Evolutionary conservation across 2,888 invertebrate genomes (phyloP), one percentile per base, ranked within the genome.

Genomic region (Dynastes tityus): DNA sequence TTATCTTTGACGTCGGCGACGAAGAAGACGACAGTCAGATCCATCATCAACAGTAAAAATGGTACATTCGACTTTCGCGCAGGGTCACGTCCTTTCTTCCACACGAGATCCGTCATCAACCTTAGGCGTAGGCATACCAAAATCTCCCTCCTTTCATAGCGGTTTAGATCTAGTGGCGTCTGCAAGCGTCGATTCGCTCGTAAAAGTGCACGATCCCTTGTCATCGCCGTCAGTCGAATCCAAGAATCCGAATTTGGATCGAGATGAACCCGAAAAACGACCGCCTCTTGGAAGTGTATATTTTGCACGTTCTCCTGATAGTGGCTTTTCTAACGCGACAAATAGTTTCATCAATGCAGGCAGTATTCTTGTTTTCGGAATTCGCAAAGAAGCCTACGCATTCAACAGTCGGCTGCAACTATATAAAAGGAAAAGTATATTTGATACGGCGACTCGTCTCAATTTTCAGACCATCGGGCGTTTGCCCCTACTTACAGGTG

Each of bases 111-210:
- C 67, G 45, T 74, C 67, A 53, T 58, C 65, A 58, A 76, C 91
- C 87, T 91, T 91, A 86, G 91, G 92, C 84, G 90, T 93, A 88
- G 94, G 95, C 83, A 94, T 96, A 87, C 96, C 96, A 84, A 96
- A 96, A 89, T 95, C 95, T 85, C 96, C 96, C 83, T 96, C 95
- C 87, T 96, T 96, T 89, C 96, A 96, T 89, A 95, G 95, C 89
- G 96, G 95, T 79, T 91, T 96, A 84, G 95, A 96, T 88, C 92
- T 95, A 86, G 94, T 95, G 85, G 94, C 95, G 80, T 92, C 91
- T 83, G 92, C 92, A 84, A 87, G 83, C 74, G 82, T 83, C 61
- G 85, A 85, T 70, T 83, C 84, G 22, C 76, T 84, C 5, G 79
- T 81, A 11, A 65, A 81, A 65, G 77, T 80, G 9, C 82, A 68